Conservation (phyloP, 2,888 invertebrate species). For the Lepidochrysops patricia region DNA sequence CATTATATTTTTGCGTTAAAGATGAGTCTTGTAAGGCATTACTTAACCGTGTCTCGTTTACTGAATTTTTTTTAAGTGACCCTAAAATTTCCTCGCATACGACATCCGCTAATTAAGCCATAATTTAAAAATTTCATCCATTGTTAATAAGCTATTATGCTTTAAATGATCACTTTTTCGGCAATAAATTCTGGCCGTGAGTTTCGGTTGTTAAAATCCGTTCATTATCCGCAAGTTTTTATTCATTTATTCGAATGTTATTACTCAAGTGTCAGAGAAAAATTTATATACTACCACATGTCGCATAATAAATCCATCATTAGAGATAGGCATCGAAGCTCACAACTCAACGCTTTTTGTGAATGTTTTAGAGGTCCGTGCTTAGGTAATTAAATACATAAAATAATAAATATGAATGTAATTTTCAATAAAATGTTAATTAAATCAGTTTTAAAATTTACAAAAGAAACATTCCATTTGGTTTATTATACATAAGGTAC, state of each 20-base stretch:
- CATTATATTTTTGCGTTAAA: conserved; percentile 9
- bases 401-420: not conserved
- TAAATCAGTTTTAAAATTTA: no score
- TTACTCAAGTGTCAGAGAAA: not conserved
- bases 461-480: no score
- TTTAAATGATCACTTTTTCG: not conserved
- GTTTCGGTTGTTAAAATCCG: not conserved
- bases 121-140: not conserved
- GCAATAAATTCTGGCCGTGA: not conserved
- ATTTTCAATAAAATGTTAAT: no score
- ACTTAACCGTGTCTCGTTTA: not conserved
- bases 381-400: not conserved
- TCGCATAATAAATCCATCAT: conserved; percentile 1
- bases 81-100: not conserved
- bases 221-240: not conserved
- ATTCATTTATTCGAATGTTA: not conserved
- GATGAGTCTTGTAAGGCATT: conserved; percentile 4
- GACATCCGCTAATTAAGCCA: not conserved
- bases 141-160: not conserved
- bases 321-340: not conserved
- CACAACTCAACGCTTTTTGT: not conserved
- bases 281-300: not conserved
- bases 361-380: not conserved
- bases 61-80: not conserved
- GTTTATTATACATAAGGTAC: no score